These are phyloP conservation scores for Aleiodes sp. DNA, from an alignment of 1,140 invertebrate species.

Conservation along the genomic window DNA sequence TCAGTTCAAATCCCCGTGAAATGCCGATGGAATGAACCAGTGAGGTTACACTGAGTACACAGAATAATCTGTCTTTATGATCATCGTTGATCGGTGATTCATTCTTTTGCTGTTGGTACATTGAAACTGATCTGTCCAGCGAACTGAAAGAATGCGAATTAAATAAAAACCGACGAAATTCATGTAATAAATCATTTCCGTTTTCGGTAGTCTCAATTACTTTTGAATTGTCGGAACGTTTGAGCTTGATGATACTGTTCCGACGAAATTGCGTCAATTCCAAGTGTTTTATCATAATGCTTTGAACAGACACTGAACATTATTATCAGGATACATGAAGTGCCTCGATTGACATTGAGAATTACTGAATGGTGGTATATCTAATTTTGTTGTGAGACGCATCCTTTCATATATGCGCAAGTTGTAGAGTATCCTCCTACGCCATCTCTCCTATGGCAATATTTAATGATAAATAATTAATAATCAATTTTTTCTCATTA, in stretches of 20 bases:
- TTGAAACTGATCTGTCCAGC: neutral
- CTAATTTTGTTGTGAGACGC: too few species aligned
- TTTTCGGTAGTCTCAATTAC: neutral
- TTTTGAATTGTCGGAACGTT: neutral
- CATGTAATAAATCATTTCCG: neutral
- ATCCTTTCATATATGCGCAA: too few species aligned
- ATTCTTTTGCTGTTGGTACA: neutral
- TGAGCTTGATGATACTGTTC: neutral
- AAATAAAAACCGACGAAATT: neutral
- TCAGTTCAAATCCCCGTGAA: conserved; percentile 66
- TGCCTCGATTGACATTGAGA: too few species aligned
- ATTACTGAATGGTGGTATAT: too few species aligned
- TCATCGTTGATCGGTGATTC: neutral
- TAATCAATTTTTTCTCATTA: too few species aligned
- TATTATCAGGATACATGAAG: too few species aligned
- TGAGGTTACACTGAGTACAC: neutral
- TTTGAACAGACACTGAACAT: too few species aligned
- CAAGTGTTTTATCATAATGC: conserved; percentile 10
- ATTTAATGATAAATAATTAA: too few species aligned
- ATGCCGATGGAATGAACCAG: conserved; percentile 42
- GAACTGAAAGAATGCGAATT: conserved; percentile 53
- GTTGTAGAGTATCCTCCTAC: too few species aligned
- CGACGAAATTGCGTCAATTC: neutral
- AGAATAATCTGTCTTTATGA: neutral
- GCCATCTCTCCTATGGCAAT: too few species aligned